A percentile compares a stretch with the other conserved stretches of the same genome.
phyloP scores from a whole-genome alignment of 2,888 invertebrate species.

The Ectemnius cavifrons region DNA sequence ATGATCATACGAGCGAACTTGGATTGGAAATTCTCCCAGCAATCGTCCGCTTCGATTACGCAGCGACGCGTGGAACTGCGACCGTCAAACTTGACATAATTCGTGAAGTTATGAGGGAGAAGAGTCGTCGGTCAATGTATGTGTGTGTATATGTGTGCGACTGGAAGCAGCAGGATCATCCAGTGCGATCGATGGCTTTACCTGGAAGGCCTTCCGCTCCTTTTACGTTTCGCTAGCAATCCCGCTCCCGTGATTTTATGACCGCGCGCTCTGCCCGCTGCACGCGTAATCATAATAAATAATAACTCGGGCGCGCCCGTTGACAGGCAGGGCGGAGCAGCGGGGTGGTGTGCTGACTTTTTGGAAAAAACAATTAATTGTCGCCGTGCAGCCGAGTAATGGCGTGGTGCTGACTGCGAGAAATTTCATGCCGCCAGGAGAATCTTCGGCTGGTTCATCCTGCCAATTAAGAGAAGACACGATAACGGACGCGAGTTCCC shows the following conservation, averaged over 20 bases:
- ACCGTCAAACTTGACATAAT: too few species aligned
- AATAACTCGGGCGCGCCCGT: constrained; percentile 14
- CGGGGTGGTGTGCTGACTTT: background rate
- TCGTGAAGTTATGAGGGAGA: too few species aligned
- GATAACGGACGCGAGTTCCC: constrained; percentile 39
- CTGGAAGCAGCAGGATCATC: too few species aligned
- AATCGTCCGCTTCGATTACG: constrained; percentile 8
- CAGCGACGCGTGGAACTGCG: constrained; percentile 13
- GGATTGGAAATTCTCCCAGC: constrained; percentile 24
- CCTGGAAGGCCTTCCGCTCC: too few species aligned
- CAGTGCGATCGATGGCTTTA: too few species aligned
- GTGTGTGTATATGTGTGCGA: too few species aligned
- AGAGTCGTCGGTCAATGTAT: too few species aligned
- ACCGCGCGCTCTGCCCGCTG: too few species aligned
- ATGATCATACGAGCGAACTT: constrained; percentile 28
- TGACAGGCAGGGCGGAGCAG: constrained; percentile 6
- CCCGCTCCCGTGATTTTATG: too few species aligned
- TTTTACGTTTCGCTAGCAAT: too few species aligned
- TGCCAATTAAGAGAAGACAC: constrained; percentile 67
- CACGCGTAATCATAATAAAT: constrained; percentile 32
- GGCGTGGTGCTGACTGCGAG: constrained; percentile 58
- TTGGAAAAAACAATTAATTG: constrained; percentile 55
- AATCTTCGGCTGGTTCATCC: constrained; percentile 52
- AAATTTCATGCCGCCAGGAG: constrained; percentile 55
- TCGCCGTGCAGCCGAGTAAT: constrained; percentile 29